Base-by-base conservation (phyloP, 2,888 invertebrate genomes). In the Laothoe populi region DNA sequence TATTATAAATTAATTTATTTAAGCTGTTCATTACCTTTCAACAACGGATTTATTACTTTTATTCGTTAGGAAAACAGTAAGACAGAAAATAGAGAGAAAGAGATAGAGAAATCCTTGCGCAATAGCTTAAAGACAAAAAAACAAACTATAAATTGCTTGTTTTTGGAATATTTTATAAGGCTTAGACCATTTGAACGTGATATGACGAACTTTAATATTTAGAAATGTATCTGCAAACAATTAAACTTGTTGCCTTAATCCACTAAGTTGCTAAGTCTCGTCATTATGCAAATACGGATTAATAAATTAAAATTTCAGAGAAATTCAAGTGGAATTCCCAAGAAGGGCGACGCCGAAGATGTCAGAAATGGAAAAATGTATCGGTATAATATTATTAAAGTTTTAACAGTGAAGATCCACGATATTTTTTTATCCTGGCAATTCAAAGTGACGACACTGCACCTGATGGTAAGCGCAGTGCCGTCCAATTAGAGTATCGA, bases 261-360 rank as follows among this genome's bases (percentile, higher is more conserved):
- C 16, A n/a, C 46, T 19, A 38, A 59, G 48, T 58, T 59, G 40
- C 57, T 58, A 58, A 58, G 46, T 46, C 16, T 44, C 38, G 26
- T 66, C 74, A 80, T 82, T 84, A 83, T 84, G 84, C 77, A 83
- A 84, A 84, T 81, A 65, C 66, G 69, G 24, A 69, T 77, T 79
- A 78, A 78, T 82, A 81, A 83, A 84, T 81, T 81, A 78, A 76
- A 82, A 78, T 81, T 83, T 67, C 70, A 69, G 82, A 81, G 79
- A 78, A 79, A 79, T 82, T 81, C 74, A 79, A 81, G 70, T 79
- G 70, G 63, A 71, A 70, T 73, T 63, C 62, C 49, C 67, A 67
- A 5, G 24, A 38, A 60, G 60, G 63, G 63, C 60, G 63, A 11
- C 42, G 38, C 40, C 35, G 24, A 48, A 23, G 38, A 16, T 11